phyloP scores from a whole-genome alignment of 2,113 vertebrate species.

The Apaloderma vittatum region DNA sequence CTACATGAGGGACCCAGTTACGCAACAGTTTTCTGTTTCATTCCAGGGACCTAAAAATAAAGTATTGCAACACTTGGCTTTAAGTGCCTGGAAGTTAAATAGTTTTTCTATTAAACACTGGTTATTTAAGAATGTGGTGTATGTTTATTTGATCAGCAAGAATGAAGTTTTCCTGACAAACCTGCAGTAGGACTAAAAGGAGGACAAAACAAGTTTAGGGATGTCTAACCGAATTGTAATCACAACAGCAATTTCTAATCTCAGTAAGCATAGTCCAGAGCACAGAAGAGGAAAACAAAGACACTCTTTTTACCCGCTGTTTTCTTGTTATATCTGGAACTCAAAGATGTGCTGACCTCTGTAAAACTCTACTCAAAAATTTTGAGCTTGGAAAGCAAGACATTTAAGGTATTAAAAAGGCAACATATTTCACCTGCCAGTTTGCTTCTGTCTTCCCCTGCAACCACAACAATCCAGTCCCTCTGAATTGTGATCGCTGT shows the following conservation, averaged over 20 bases:
- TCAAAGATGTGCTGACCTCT: neutral
- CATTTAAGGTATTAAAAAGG: constrained; percentile 33
- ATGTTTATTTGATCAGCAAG: neutral
- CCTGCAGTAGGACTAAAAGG: neutral
- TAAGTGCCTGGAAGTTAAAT: neutral
- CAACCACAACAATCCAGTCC: constrained; percentile 98
- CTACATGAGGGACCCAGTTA: constrained; percentile 7
- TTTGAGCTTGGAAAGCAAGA: neutral
- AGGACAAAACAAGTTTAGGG: neutral
- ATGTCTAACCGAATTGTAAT: neutral
- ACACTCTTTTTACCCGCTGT: neutral
- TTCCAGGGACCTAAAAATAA: constrained; percentile 67
- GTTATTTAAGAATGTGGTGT: neutral
- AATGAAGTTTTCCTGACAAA: neutral
- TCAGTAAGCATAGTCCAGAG: neutral
- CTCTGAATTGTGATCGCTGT: constrained; percentile 96
- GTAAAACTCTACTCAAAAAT: neutral
- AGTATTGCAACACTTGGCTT: constrained; percentile 64
- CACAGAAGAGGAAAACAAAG: neutral
- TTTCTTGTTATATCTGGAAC: neutral
- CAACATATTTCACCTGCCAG: constrained; percentile 88
- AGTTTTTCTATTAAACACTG: neutral
- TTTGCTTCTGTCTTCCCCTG: constrained; percentile 93
- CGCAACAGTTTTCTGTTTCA: constrained; percentile 27
- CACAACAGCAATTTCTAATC: neutral